A percentile compares a stretch with the other conserved stretches of the same genome.
Conservation (phyloP, 2,113 vertebrate species). For the Shinisaurus crocodilurus region DNA sequence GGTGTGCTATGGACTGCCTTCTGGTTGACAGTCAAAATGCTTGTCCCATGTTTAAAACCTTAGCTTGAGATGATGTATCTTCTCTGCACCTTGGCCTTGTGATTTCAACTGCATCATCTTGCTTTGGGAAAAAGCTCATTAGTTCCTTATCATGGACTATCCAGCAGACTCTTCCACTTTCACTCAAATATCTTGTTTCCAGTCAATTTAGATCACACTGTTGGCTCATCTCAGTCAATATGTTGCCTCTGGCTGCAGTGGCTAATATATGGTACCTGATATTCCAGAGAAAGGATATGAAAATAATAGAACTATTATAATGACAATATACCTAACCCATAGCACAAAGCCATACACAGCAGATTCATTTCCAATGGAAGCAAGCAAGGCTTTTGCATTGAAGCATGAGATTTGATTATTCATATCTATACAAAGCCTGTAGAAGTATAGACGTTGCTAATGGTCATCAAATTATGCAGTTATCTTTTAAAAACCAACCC, state of each 20-base stretch:
- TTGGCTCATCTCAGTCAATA: background rate
- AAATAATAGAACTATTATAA: background rate
- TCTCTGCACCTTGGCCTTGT: background rate
- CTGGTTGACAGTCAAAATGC: background rate
- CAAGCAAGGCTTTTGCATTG: conserved; percentile 45
- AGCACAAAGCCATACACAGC: background rate
- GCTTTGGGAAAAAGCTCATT: background rate
- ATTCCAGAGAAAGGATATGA: conserved; percentile 27
- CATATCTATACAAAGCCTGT: conserved; percentile 51
- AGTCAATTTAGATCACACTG: background rate
- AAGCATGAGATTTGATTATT: conserved; percentile 75
- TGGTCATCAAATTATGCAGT: conserved; percentile 61
- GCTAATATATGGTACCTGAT: conserved; percentile 17
- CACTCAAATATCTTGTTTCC: background rate
- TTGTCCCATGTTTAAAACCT: background rate
- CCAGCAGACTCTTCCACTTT: background rate
- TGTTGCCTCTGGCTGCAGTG: background rate
- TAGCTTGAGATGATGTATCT: background rate
- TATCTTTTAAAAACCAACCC: conserved; percentile 33
- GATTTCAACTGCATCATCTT: background rate
- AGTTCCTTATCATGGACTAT: background rate
- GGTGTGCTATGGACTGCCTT: background rate
- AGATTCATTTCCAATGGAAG: conserved; percentile 57
- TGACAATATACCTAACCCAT: conserved; percentile 42
- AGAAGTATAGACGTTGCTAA: conserved; percentile 61